phyloP scores from a whole-genome alignment of 2,113 vertebrate genomes.

The Etheostoma spectabile region DNA sequence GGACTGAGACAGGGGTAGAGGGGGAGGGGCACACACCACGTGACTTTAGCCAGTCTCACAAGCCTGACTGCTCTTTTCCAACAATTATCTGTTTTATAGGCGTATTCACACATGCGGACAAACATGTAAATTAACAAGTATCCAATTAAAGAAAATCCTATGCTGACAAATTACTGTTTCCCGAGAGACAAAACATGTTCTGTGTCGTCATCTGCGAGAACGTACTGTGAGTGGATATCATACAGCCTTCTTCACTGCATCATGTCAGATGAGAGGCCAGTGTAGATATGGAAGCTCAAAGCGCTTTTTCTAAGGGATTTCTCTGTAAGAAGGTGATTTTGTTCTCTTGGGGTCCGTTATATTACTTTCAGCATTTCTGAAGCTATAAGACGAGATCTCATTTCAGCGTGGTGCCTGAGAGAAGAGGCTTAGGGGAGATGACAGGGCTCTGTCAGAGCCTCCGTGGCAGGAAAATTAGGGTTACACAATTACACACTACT shows the following conservation, averaged over 20 bases:
- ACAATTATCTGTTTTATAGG: neutral
- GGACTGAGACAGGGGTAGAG: constrained; percentile 33
- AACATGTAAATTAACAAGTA: constrained; percentile 3
- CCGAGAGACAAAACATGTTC: constrained; percentile 35
- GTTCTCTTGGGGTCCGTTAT: constrained; percentile 66
- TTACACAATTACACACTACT: constrained; percentile 81
- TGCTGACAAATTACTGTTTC: neutral
- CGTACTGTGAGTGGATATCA: constrained; percentile 42
- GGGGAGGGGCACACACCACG: constrained; percentile 16
- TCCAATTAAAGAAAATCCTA: constrained; percentile 17
- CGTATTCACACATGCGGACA: neutral
- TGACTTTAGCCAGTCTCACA: constrained; percentile 43
- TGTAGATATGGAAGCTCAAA: constrained; percentile 61
- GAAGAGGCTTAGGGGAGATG: constrained; percentile 77
- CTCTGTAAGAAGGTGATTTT: constrained; percentile 72
- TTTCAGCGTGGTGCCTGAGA: constrained; percentile 73
- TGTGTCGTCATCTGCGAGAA: constrained; percentile 32
- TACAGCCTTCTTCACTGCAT: constrained; percentile 53
- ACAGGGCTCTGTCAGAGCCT: constrained; percentile 76
- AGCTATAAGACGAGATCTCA: constrained; percentile 75
- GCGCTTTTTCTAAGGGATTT: constrained; percentile 60
- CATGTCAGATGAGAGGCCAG: constrained; percentile 60
- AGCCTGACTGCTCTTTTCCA: neutral
- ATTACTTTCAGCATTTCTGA: constrained; percentile 74
- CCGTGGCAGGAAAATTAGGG: constrained; percentile 78